These are phyloP conservation scores for Conops quadrifasciatus DNA, from an alignment of 2,888 invertebrate species.

Conservation along the genomic window DNA sequence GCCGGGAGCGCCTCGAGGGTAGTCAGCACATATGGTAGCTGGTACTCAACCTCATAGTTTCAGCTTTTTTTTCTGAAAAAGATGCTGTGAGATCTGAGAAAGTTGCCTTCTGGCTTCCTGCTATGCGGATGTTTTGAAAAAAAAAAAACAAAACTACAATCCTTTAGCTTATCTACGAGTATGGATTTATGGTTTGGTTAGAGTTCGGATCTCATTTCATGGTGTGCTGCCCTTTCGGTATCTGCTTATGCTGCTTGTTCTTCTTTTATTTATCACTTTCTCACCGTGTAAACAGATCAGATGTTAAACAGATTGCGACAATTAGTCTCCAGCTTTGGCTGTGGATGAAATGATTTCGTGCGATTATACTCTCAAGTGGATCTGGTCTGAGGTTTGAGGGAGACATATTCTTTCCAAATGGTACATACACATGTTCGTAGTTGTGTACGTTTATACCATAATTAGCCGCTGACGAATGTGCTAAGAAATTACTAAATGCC, in stretches of 20 bases:
- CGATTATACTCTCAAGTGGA: too few species aligned
- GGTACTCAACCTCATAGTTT: not conserved
- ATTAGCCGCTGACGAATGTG: slow-evolving; percentile 24
- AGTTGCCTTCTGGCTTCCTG: slow-evolving; percentile 12
- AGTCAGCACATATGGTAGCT: slow-evolving; percentile 8
- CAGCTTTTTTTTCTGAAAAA: not conserved
- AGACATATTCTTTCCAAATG: too few species aligned
- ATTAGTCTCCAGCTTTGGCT: slow-evolving; percentile 43
- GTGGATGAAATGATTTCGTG: slow-evolving; percentile 17
- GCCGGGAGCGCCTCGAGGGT: not conserved
- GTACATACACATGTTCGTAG: not conserved
- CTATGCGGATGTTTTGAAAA: slow-evolving; percentile 1
- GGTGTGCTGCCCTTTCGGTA: not conserved
- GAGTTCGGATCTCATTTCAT: slow-evolving; percentile 7
- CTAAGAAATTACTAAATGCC: slow-evolving; percentile 6
- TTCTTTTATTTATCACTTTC: not conserved
- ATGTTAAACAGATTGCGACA: slow-evolving; percentile 50
- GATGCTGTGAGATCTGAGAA: slow-evolving; percentile 11
- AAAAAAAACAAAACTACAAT: slow-evolving; percentile 12
- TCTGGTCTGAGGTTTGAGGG: too few species aligned
- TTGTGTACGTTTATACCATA: slow-evolving; percentile 8
- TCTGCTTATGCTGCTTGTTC: not conserved
- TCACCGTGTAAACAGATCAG: slow-evolving; percentile 42
- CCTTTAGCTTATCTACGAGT: slow-evolving; percentile 26
- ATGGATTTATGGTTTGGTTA: not conserved